phyloP scores from a whole-genome alignment of 2,797 vertebrate species.

The Manis crassicaudata region DNA sequence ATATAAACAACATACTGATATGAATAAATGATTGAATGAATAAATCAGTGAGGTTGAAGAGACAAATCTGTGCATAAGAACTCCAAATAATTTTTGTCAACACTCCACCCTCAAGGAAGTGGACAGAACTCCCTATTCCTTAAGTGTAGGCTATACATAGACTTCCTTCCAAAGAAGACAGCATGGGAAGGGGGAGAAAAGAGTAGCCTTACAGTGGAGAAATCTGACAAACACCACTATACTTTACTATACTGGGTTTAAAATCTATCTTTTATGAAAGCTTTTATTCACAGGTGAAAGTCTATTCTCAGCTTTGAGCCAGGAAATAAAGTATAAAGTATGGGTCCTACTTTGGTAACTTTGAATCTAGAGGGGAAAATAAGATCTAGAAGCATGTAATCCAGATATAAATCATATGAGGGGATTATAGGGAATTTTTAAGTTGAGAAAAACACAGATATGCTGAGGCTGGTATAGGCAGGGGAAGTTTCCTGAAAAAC shows the following conservation, averaged over 20 bases:
- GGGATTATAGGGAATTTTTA: background rate
- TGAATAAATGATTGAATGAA: conserved; percentile 19
- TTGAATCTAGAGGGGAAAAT: background rate
- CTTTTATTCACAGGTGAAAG: conserved; percentile 38
- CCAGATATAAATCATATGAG: background rate
- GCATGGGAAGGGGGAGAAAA: background rate
- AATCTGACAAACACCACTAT: background rate
- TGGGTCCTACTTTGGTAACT: background rate
- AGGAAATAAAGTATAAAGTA: conserved; percentile 2
- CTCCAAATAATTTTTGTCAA: conserved; percentile 24
- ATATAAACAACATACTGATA: background rate
- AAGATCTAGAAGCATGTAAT: conserved; percentile 25
- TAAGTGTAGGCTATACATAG: background rate
- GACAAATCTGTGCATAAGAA: conserved; percentile 18
- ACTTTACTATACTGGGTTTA: background rate
- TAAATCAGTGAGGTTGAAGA: background rate
- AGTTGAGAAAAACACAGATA: conserved; percentile 13
- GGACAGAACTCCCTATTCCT: background rate
- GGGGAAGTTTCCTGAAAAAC: background rate
- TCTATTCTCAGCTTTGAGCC: background rate
- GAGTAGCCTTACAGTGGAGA: background rate
- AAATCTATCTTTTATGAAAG: background rate
- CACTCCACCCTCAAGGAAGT: background rate
- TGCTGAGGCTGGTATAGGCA: background rate
- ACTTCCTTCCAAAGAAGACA: conserved; percentile 6